Evolutionary conservation across 2,113 vertebrate genomes (phyloP), one percentile per base, ranked within the genome.

Genomic region (Pedionomus torquatus): DNA sequence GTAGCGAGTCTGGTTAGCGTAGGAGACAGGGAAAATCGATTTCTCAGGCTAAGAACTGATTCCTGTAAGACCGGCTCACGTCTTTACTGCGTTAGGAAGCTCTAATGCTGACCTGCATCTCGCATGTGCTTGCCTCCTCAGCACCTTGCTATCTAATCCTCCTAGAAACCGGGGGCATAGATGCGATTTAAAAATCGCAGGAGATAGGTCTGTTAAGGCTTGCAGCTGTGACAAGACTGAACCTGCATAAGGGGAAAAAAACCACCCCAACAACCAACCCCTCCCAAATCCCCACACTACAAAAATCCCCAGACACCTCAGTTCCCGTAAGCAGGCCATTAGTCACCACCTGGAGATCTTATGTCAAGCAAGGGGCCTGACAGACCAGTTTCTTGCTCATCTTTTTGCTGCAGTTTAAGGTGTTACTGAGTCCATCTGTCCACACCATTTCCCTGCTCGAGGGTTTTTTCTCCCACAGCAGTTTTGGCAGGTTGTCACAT

Each of bases 81-180:
- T 64, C 48, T 76, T 88, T 37, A 37, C 26, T 64, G 39, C 8
- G 7, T 72, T 61, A 83, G 76, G 43, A 78, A 83, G 24, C 64
- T 87, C 24, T 90, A 33, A 24, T 87, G 83, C 68, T 89, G 79
- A 96, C 82, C 58, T 86, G n/a, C n/a, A 30, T 81, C 55, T 92
- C 83, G 60, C 24, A 41, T 55, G n/a, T 57, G 13, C 60, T 83
- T 83, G 48, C 37, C 10, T 87, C 55, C 83, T 90, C 88, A 94
- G 48, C 43, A 52, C 31, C 2, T 1, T 78, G 44, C 46, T 69
- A 8, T 26, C 54, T 84, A 86, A 78, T 90, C 79, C 43, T 86
- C 33, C 18, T 51, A 60, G 43, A 74, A 93, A 66, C 15, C 35
- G 12, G 5, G 7, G 58, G 24, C 20, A 18, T 65, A 49, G 28